Evolutionary conservation across 2,888 invertebrate genomes (phyloP), one percentile per base, ranked within the genome.

Genomic region (Ariolimax columbianus): DNA sequence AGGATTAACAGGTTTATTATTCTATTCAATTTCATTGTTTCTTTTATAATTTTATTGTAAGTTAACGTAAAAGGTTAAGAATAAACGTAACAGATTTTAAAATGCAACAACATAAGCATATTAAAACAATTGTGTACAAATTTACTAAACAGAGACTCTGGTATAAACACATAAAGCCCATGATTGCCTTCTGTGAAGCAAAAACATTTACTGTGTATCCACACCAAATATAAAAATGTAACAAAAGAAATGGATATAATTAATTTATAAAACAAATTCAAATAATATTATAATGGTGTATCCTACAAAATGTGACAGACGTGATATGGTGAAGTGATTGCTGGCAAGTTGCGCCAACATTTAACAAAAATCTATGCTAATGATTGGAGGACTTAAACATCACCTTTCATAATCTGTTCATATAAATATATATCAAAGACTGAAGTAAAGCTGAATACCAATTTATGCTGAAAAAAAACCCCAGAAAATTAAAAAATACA

Each of bases 161-260:
- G n/a, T n/a, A 73, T n/a, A n/a, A n/a, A 73, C 14, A 73, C 30
- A 40, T 26, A 30, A n/a, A 43, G n/a, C 11, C 40, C 26, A 40
- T 19, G 26, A 9, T n/a, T 43, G 43, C 43, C 40, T 43, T 73
- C 43, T 73, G 47, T 73, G 30, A 40, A 73, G n/a, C 26, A 11
- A 40, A 73, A 43, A 43, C 43, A 43, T 43, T 30, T 73, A 1
- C 17, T 47, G 30, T 73, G 43, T 73, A 9, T 47, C 43, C 47
- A 73, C 43, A 43, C 43, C n/a, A 40, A 11, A 47, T 11, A 73
- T 73, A 40, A 43, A 47, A 73, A 43, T 73, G n/a, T n/a, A 73
- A 73, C 73, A 73, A n/a, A 72, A 38, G 36, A 70, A 30, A 47
- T 47, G 47, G 7, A 47, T 47, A 47, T 14, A 47, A 11, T 47